Base-by-base conservation (phyloP, 1,140 invertebrate species). In the Penaeus japonicus region DNA sequence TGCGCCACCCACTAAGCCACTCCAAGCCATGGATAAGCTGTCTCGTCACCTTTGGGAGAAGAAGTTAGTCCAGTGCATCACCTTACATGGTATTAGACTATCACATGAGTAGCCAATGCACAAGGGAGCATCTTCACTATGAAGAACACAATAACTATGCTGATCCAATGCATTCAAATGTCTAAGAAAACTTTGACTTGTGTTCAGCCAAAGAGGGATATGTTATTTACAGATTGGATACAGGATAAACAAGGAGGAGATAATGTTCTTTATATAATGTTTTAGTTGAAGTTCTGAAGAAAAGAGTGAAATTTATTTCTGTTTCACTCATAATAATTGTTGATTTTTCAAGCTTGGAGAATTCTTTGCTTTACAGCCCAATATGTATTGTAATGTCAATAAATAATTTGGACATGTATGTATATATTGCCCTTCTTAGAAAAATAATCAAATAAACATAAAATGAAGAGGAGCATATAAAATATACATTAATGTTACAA, bases 41-140 rank as follows among this genome's bases (percentile, higher is more conserved):
- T 32, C 15, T 73, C 35, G 27, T 73, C 70, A 73, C 27, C 35
- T 30, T 30, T 73, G 22, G 70, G 35, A 73, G 7, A 73, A 73
- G 35, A 32, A 27, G 35, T 73, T 73, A 73, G 27, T 73, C 70
- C 35, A 73, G 27, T 79, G 77, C 39, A 79, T 24, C 77, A 47
- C 47, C 47, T 47, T 47, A 47, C 47, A 47, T 47, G 1, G 47
- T 79, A 39, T 79, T 39, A n/a, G 54, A 27, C 39, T 78, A 79
- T 79, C 77, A 79, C 77, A 79, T 54, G n/a, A 79, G 39, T 79
- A 79, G 77, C 39, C 77, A 79, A 79, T 79, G 77, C 77, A 79
- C 54, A 32, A 79, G 77, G 39, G 39, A 79, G 77, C 47, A 79
- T 79, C 77, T 79, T 79, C 77, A 79, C 77, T 79, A 79, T 79